These are phyloP conservation scores for Drosophila nr. medialis DNA, from an alignment of 2,888 invertebrate genomes.

Conservation along the genomic window DNA sequence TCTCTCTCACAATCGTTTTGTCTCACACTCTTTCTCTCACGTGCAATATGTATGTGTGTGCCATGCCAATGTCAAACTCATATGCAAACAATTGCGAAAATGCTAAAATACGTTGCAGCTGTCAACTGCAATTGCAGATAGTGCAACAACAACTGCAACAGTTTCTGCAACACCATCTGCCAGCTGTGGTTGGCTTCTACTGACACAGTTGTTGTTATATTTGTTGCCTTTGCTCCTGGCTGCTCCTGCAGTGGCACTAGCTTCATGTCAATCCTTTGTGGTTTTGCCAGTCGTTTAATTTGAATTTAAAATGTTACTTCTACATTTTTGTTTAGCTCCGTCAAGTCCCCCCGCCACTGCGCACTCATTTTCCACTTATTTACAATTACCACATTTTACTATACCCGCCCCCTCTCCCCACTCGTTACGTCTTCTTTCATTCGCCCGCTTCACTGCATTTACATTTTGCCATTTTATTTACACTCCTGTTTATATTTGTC, in stretches of 20 bases:
- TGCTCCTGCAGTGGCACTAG: slow-evolving; percentile 59
- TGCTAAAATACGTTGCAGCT: slow-evolving; percentile 54
- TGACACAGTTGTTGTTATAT: slow-evolving; percentile 27
- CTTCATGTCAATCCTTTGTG: slow-evolving; percentile 81
- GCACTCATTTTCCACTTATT: slow-evolving; percentile 78
- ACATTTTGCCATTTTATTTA: slow-evolving; percentile 75
- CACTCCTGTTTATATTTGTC: slow-evolving; percentile 80
- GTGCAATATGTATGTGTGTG: slow-evolving; percentile 25
- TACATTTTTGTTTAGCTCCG: slow-evolving; percentile 47
- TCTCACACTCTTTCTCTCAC: not conserved
- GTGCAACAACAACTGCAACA: slow-evolving; percentile 42
- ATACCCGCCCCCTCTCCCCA: slow-evolving; percentile 23
- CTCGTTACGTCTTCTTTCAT: not conserved
- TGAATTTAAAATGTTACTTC: slow-evolving; percentile 78
- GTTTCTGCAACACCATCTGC: slow-evolving; percentile 44
- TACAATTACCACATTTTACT: slow-evolving; percentile 82
- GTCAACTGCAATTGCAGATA: slow-evolving; percentile 40
- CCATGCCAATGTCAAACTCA: slow-evolving; percentile 68
- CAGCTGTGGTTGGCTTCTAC: slow-evolving; percentile 65
- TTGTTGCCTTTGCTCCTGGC: slow-evolving; percentile 28
- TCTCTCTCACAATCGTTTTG: not conserved
- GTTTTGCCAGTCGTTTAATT: slow-evolving; percentile 80
- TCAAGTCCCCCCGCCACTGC: slow-evolving; percentile 8
- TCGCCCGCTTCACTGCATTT: slow-evolving; percentile 27
- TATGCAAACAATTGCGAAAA: slow-evolving; percentile 63